Base-by-base conservation (phyloP, 1,140 invertebrate species). In the Cardiocondyla obscurior region DNA sequence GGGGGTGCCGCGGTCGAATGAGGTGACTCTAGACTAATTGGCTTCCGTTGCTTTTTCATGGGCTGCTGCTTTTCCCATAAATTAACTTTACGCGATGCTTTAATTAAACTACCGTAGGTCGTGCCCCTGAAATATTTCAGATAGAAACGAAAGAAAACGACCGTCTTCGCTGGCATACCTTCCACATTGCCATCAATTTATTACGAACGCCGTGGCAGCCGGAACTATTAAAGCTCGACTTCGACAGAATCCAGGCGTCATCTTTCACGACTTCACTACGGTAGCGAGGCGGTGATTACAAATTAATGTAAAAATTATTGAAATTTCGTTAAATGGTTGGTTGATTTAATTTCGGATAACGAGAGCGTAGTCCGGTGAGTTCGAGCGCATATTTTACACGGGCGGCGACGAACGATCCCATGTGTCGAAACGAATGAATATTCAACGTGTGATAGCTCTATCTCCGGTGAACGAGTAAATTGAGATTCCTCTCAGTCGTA, bases 11-110 rank as follows among this genome's bases (percentile, higher is more conserved):
- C 58, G 49, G 67, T 57, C 51, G 82, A 67, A 89, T 88, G 82
- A 88, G 86, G 82, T 82, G 81, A 81, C 64, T 84, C 46, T 85
- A 82, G 83, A 81, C 90, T 90, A 90, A 90, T 90, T 90, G 88
- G 89, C 87, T 90, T 84, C 79, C 83, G 84, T 83, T 90, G 87
- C 85, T 82, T 82, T 86, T 85, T 88, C 88, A 86, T 84, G 79
- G 83, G 39, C 83, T 81, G 60, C 73, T 74, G 69, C 86, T 87
- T 87, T 89, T 84, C 81, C 57, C 88, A 85, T 89, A 88, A 88
- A 88, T 88, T 82, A 88, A 85, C 51, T 87, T 88, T 88, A 77
- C 83, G 85, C 86, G 83, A 88, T 70, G 85, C 70, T 88, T 88
- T 88, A 88, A 88, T 87, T 87, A 88, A 88, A 82, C 49, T 74